phyloP scores from a whole-genome alignment of 2,888 invertebrate genomes.

The Drosophila incognita region DNA sequence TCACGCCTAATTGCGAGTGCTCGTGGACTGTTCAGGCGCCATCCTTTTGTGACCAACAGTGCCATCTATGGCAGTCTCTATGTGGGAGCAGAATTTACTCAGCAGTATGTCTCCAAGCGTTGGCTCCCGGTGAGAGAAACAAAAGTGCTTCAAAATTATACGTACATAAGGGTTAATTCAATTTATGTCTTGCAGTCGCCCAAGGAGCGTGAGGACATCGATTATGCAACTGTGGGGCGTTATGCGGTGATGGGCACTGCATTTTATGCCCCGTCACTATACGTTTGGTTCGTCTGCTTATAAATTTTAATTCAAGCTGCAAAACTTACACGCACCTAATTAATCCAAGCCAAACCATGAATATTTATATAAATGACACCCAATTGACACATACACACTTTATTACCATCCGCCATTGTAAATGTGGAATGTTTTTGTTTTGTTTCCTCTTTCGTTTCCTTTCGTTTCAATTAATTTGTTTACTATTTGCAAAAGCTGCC shows the following conservation, averaged over 20 bases:
- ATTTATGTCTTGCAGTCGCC: constrained; percentile 56
- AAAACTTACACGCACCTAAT: constrained; percentile 2
- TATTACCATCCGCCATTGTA: constrained; percentile 42
- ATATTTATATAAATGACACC: constrained; percentile 10
- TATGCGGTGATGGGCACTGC: constrained; percentile 88
- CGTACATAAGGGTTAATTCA: constrained; percentile 31
- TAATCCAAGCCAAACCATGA: not conserved
- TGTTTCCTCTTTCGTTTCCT: constrained; percentile 34
- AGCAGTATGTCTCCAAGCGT: constrained; percentile 90
- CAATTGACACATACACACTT: constrained; percentile 44
- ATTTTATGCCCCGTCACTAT: constrained; percentile 87
- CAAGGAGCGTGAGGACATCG: constrained; percentile 84
- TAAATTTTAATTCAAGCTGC: not conserved
- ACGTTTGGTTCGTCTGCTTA: constrained; percentile 86
- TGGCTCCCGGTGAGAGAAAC: constrained; percentile 86
- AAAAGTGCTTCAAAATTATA: not conserved
- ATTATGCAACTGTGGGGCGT: constrained; percentile 86
- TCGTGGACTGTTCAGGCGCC: constrained; percentile 84
- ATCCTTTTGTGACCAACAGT: constrained; percentile 87
- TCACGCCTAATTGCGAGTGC: constrained; percentile 62
- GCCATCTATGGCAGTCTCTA: constrained; percentile 91
- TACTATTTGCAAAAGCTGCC: constrained; percentile 65
- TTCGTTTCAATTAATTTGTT: constrained; percentile 66
- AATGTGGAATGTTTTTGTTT: constrained; percentile 57
- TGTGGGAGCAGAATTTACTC: constrained; percentile 91